A percentile compares a stretch with the other conserved stretches of the same genome.
phyloP scores from a whole-genome alignment of 2,888 invertebrate genomes.

The Flexamia atlantica region DNA sequence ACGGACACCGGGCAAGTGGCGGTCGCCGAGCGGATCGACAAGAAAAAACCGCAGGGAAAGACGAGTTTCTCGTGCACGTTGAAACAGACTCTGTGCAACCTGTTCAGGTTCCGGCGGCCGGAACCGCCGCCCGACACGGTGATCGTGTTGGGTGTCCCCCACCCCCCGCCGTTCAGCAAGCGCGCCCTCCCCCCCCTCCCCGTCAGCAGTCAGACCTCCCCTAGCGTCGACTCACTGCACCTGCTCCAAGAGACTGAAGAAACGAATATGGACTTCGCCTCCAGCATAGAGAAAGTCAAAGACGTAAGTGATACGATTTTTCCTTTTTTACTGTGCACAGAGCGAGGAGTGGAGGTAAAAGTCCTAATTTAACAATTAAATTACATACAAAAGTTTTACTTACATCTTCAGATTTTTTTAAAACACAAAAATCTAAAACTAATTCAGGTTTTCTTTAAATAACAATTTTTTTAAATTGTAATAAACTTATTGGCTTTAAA shows the following conservation, averaged over 20 bases:
- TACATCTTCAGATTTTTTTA: too few species aligned
- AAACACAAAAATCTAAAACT: too few species aligned
- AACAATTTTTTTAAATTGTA: too few species aligned
- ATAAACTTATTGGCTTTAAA: too few species aligned
- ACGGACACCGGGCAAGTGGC: constrained; percentile 4
- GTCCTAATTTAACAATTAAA: too few species aligned
- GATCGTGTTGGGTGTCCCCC: constrained; percentile 68
- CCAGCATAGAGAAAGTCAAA: constrained; percentile 95
- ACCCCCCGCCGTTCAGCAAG: constrained; percentile 77
- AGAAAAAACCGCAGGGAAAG: constrained; percentile 79
- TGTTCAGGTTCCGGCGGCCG: constrained; percentile 78
- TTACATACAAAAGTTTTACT: too few species aligned
- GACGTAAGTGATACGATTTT: constrained; percentile 82
- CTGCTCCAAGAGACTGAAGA: constrained; percentile 75
- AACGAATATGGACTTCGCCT: constrained; percentile 88
- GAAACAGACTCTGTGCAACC: constrained; percentile 91
- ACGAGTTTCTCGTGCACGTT: constrained; percentile 85
- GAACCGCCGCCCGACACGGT: constrained; percentile 65
- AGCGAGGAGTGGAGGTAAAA: too few species aligned
- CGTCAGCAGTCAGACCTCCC: constrained; percentile 66
- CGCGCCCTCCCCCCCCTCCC: constrained; percentile 84
- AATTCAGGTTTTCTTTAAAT: too few species aligned
- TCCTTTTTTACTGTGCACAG: too few species aligned
- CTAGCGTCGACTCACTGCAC: constrained; percentile 65
- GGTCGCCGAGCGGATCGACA: constrained; percentile 52